Conservation (phyloP, 2,113 vertebrate species). For the Plotosus lineatus region DNA sequence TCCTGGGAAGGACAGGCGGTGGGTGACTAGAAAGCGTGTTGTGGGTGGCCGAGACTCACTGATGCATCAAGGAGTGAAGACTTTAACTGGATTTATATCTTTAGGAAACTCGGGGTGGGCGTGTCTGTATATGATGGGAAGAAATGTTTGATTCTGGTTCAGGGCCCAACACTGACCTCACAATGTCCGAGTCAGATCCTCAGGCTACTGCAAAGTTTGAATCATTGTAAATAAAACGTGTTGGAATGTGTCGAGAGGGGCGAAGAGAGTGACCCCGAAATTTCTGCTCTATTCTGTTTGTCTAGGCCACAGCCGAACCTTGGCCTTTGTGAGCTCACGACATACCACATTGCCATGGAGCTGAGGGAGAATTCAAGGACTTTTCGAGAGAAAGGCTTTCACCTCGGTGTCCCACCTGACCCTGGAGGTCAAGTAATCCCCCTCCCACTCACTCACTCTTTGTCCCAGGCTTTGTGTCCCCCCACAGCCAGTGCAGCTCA, state of each 20-base stretch:
- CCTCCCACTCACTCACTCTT: neutral
- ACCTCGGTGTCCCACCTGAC: constrained; percentile 39
- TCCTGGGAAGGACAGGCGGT: no score
- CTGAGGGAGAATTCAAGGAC: constrained; percentile 55
- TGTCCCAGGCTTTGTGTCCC: constrained; percentile 24
- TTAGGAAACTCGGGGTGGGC: no score
- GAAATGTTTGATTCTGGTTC: constrained; percentile 17
- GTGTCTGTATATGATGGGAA: constrained; percentile 18
- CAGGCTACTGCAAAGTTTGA: constrained; percentile 54
- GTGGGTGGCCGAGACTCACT: no score
- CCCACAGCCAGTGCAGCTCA: constrained; percentile 11
- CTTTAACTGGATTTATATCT: no score
- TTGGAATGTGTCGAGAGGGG: constrained; percentile 64
- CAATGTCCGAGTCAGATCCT: constrained; percentile 51
- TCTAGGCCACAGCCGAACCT: constrained; percentile 56
- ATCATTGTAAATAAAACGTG: constrained; percentile 59
- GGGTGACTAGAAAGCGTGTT: no score
- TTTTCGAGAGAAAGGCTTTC: constrained; percentile 21
- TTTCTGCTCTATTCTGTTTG: constrained; percentile 67
- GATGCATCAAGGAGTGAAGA: no score
- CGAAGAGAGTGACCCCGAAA: constrained; percentile 67
- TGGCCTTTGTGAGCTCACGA: constrained; percentile 53
- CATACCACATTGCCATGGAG: constrained; percentile 60
- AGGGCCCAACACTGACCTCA: constrained; percentile 19
- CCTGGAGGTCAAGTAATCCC: constrained; percentile 26